Conservation (phyloP, 2,113 vertebrate genomes). For the Lasiurus cinereus region DNA sequence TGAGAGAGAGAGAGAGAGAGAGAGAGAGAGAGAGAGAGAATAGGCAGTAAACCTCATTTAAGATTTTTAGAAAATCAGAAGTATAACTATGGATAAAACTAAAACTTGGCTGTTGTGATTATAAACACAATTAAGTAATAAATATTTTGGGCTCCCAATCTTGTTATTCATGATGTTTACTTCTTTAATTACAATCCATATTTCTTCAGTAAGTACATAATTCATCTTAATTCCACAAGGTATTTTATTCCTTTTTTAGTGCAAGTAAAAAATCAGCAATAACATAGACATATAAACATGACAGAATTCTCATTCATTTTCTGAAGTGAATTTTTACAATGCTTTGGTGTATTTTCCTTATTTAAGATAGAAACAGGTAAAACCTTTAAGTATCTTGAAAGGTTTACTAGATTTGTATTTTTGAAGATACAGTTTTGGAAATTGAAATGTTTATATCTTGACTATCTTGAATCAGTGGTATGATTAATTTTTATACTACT, state of each 20-base stretch:
- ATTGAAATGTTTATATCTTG: not conserved
- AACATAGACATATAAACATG: slow-evolving; percentile 27
- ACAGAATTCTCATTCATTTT: not conserved
- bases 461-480: not conserved
- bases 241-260: slow-evolving; percentile 63
- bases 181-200: slow-evolving; percentile 63
- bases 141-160: not conserved
- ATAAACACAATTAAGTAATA: slow-evolving; percentile 7
- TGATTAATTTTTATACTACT: slow-evolving; percentile 38
- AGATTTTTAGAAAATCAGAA: slow-evolving; percentile 6
- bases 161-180: slow-evolving; percentile 30
- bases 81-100: not conserved
- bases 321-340: not conserved
- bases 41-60: not conserved
- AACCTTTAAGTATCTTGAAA: not conserved
- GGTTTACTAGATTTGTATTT: not conserved
- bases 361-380: not conserved
- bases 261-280: not conserved
- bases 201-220: slow-evolving; percentile 49
- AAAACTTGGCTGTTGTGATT: not conserved
- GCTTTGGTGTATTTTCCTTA: not conserved
- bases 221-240: slow-evolving; percentile 53
- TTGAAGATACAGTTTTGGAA: not conserved
- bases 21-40: too few species aligned
- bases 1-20: too few species aligned